These are phyloP conservation scores for Etheostoma cragini DNA, from an alignment of 2,113 vertebrate species.

Conservation along the genomic window DNA sequence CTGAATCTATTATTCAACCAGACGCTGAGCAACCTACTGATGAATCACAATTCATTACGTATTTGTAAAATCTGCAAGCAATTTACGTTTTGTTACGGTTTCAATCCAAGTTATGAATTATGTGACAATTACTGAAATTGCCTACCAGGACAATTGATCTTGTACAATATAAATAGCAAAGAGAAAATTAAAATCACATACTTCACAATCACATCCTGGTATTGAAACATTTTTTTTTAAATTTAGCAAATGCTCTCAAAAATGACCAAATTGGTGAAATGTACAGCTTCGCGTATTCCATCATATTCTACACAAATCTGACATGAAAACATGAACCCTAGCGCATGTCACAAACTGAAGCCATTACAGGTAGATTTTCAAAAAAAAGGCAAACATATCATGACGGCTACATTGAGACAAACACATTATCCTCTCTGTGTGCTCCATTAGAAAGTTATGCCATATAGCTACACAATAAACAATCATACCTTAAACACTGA, in stretches of 20 bases:
- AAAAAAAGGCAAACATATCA: conserved; percentile 63
- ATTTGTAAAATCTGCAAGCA: conserved; percentile 66
- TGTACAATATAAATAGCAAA: conserved; percentile 83
- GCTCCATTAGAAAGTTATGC: conserved; percentile 36
- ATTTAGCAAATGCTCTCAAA: conserved; percentile 56
- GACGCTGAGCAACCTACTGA: conserved; percentile 62
- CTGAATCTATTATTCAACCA: conserved; percentile 68
- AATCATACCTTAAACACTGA: conserved; percentile 56
- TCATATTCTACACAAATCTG: conserved; percentile 69
- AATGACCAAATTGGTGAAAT: conserved; percentile 63
- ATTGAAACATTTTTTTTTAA: conserved; percentile 60
- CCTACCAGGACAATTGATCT: conserved; percentile 65
- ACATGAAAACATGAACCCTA: conserved; percentile 72
- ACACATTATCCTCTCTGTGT: conserved; percentile 15
- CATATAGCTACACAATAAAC: conserved; percentile 48
- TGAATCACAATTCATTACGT: conserved; percentile 52
- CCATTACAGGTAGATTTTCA: conserved; percentile 68
- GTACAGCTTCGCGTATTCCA: conserved; percentile 65
- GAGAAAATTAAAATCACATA: conserved; percentile 69
- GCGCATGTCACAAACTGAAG: conserved; percentile 74
- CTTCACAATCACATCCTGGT: conserved; percentile 73
- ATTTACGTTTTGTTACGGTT: conserved; percentile 48
- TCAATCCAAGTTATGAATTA: conserved; percentile 49
- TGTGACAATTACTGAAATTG: conserved; percentile 46
- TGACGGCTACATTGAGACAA: conserved; percentile 49